A percentile compares a stretch with the other conserved stretches of the same genome.
Conservation (phyloP, 2,888 invertebrate genomes). For the Steinernema scapterisci region DNA sequence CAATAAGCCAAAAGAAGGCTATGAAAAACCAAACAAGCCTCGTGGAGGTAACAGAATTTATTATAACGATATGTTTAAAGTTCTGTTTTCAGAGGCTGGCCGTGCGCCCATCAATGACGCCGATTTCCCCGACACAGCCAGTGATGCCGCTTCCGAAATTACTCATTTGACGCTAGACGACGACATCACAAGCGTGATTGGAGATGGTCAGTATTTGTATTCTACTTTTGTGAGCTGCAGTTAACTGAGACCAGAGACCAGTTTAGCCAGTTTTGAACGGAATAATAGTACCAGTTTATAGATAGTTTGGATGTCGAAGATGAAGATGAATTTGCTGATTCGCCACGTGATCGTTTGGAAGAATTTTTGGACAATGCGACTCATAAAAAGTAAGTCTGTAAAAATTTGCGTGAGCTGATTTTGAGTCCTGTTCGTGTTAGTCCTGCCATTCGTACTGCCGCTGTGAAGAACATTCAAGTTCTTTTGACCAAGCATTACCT, state of each 20-base stretch:
- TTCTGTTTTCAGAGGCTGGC: constrained; percentile 3
- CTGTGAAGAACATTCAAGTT: constrained; percentile 40
- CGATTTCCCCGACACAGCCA: background rate
- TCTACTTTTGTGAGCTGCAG: background rate
- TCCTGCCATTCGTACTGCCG: constrained; percentile 34
- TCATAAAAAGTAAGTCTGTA: constrained; percentile 5
- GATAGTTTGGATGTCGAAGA: constrained; percentile 6
- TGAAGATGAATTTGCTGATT: constrained; percentile 8
- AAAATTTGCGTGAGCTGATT: background rate
- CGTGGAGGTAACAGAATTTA: background rate
- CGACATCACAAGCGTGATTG: constrained; percentile 24
- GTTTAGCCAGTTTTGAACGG: too few species aligned
- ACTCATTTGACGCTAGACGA: constrained; percentile 21
- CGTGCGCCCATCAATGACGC: background rate
- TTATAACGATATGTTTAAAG: background rate
- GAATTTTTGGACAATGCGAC: constrained; percentile 14
- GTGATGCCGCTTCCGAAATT: constrained; percentile 15
- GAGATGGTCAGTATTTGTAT: background rate
- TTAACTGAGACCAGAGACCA: too few species aligned
- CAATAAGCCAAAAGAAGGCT: constrained; percentile 10
- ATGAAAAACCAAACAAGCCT: constrained; percentile 10
- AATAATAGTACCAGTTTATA: background rate
- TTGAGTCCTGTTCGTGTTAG: background rate
- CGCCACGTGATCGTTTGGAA: constrained; percentile 22
- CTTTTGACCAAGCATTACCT: constrained; percentile 68